Conservation (phyloP, 2,888 invertebrate genomes). For the Drosophila glabriapex region DNA sequence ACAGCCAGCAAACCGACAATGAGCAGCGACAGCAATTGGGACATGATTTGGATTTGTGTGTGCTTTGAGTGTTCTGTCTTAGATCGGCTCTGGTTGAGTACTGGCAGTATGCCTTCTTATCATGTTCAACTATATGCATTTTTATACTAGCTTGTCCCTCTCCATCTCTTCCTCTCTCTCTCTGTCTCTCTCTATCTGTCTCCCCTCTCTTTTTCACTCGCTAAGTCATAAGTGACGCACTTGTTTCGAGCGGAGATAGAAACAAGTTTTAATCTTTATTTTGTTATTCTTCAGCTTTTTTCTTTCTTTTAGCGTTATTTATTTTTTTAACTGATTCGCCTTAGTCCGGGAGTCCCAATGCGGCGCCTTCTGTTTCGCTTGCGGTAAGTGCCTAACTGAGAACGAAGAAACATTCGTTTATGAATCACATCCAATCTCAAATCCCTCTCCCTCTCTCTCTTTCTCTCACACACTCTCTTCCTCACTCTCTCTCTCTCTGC, state of each 20-base stretch:
- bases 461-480: neutral
- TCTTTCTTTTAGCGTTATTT: neutral
- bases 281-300: neutral
- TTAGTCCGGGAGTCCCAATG: conserved; percentile 40
- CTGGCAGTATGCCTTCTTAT: conserved; percentile 41
- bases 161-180: neutral
- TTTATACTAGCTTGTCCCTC: conserved; percentile 23
- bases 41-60: conserved; percentile 11
- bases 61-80: neutral
- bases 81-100: conserved; percentile 5
- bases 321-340: neutral
- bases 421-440: conserved; percentile 22
- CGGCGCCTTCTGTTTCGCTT: neutral
- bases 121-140: conserved; percentile 9
- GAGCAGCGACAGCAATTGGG: conserved; percentile 10
- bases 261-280: conserved; percentile 49
- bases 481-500: neutral
- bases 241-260: conserved; percentile 3
- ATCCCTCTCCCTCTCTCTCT: neutral
- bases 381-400: conserved; percentile 2
- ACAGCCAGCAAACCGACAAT: neutral
- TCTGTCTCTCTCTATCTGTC: neutral
- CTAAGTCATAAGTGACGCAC: conserved; percentile 21
- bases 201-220: neutral
- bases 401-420: neutral